Conservation (phyloP, 2,888 invertebrate genomes). For the Notodonta ziczac region DNA sequence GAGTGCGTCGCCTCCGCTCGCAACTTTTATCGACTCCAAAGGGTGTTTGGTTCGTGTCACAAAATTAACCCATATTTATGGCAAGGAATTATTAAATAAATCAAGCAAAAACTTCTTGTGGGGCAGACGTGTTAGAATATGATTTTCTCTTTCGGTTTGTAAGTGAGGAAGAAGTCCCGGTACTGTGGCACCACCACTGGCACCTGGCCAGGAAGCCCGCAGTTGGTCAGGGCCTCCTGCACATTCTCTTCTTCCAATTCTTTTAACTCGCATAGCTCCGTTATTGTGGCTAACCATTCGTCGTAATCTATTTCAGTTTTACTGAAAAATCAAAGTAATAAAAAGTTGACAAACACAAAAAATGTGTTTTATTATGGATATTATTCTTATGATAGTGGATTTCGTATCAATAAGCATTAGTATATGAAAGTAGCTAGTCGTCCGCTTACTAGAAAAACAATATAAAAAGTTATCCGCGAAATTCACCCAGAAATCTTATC, state of each 20-base stretch:
- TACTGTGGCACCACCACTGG: constrained; percentile 60
- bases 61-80: too few relatives aligned
- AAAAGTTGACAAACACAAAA: not conserved
- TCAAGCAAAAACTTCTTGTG: too few relatives aligned
- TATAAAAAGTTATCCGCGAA: too few relatives aligned
- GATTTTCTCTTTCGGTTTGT: constrained; percentile 56
- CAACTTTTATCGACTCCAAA: too few relatives aligned
- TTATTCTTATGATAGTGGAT: too few relatives aligned
- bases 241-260: constrained; percentile 46
- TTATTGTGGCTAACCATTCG: constrained; percentile 62
- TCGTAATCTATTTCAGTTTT: constrained; percentile 62
- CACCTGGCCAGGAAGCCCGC: constrained; percentile 63
- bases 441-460: too few relatives aligned
- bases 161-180: constrained; percentile 60
- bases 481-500: too few relatives aligned
- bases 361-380: not conserved
- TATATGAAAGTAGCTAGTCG: too few relatives aligned
- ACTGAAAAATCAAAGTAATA: constrained; percentile 46
- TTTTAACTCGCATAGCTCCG: constrained; percentile 55
- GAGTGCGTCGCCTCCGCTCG: too few relatives aligned
- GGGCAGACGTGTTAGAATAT: not conserved
- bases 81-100: too few relatives aligned
- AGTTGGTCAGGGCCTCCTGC: constrained; percentile 56
- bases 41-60: too few relatives aligned
- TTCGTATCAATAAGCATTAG: too few relatives aligned